Evolutionary conservation across 2,888 invertebrate species (phyloP).

Genomic region (Drosophila trichaetosa): DNA sequence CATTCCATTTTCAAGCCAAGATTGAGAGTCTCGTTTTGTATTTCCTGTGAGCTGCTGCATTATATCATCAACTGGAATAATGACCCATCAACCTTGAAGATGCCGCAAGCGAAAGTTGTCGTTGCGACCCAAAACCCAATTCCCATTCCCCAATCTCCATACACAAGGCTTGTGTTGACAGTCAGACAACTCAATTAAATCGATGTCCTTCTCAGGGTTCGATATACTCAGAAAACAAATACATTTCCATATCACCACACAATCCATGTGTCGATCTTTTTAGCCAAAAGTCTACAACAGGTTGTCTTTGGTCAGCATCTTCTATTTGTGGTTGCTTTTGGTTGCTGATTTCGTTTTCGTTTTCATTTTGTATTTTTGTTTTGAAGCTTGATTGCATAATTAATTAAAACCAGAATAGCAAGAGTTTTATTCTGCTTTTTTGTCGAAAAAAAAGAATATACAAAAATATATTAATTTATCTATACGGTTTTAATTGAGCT

Average conservation of each 20-base stretch:
- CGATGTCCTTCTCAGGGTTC: slow-evolving; percentile 5
- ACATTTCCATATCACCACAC: not conserved
- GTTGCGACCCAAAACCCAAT: not conserved
- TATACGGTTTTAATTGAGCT: not conserved
- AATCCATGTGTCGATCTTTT: slow-evolving; percentile 15
- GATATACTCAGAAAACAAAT: not conserved
- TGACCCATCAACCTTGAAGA: slow-evolving; percentile 39
- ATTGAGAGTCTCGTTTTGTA: not conserved
- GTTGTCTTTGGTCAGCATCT: slow-evolving; percentile 29
- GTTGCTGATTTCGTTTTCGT: slow-evolving; percentile 37
- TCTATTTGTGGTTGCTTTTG: not conserved
- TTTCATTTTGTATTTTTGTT: slow-evolving; percentile 35
- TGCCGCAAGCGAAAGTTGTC: slow-evolving; percentile 33
- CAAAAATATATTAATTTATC: not conserved
- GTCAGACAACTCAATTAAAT: slow-evolving; percentile 20
- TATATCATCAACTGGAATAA: slow-evolving; percentile 27
- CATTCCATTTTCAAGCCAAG: slow-evolving; percentile 9
- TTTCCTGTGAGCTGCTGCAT: slow-evolving; percentile 20
- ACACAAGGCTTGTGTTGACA: not conserved
- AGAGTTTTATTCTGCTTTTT: not conserved
- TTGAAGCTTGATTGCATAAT: slow-evolving; percentile 51
- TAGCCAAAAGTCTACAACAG: slow-evolving; percentile 24
- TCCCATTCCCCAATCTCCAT: not conserved
- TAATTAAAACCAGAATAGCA: slow-evolving; percentile 1
- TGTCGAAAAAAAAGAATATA: not conserved